These are phyloP conservation scores for Hippocampus comes DNA, from an alignment of 2,113 vertebrate genomes.

Conservation along the genomic window DNA sequence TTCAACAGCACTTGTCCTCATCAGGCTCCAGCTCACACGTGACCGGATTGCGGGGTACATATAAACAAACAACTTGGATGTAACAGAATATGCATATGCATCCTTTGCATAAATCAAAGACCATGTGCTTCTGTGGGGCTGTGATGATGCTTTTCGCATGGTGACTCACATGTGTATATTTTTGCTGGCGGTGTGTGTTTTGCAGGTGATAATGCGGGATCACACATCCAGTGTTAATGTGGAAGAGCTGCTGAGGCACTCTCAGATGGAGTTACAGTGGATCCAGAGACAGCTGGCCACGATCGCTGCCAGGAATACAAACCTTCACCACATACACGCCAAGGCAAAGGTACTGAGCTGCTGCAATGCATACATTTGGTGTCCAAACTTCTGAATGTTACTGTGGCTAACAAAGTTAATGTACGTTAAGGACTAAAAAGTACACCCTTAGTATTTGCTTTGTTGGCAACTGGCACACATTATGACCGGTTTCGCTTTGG, in stretches of 20 bases:
- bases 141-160: background rate
- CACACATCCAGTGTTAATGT: conserved; percentile 53
- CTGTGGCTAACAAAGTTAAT: too few species aligned
- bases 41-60: background rate
- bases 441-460: background rate
- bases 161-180: background rate
- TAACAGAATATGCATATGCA: background rate
- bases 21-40: too few species aligned
- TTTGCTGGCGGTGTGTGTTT: conserved; percentile 10
- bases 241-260: conserved; percentile 68
- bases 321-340: conserved; percentile 50
- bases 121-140: background rate
- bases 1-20: too few species aligned
- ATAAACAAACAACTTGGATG: background rate
- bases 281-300: conserved; percentile 74
- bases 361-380: too few species aligned
- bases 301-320: conserved; percentile 54
- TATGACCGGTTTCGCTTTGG: background rate
- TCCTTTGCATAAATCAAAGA: background rate
- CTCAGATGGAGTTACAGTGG: conserved; percentile 75
- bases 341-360: conserved; percentile 66
- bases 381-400: too few species aligned
- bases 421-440: too few species aligned
- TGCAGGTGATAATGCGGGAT: conserved; percentile 65
- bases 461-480: background rate